A percentile compares a stretch with the other conserved stretches of the same genome.
These are phyloP conservation scores for Tenthredo amoena DNA, from an alignment of 2,888 invertebrate genomes.

Conservation along the genomic window DNA sequence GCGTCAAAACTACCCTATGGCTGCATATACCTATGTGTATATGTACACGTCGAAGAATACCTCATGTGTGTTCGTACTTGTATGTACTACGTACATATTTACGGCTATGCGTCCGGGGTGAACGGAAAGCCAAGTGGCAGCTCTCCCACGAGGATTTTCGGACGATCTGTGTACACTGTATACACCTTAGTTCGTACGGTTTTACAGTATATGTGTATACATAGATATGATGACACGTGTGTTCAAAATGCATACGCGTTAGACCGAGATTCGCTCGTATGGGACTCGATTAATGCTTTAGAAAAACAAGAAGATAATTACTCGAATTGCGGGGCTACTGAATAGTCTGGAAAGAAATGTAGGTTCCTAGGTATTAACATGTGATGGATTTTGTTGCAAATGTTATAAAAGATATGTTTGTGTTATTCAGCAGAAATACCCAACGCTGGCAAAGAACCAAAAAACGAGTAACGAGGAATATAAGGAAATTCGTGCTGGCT, in stretches of 20 bases:
- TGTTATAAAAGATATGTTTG: neutral
- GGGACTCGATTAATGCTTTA: neutral
- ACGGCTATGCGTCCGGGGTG: constrained; percentile 52
- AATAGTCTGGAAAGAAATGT: neutral
- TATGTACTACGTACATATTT: neutral
- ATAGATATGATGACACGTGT: neutral
- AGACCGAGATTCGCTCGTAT: constrained; percentile 12
- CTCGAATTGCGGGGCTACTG: neutral
- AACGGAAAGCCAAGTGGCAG: constrained; percentile 74
- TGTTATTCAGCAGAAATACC: neutral
- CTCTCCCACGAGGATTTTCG: constrained; percentile 77
- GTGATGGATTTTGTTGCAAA: too few species aligned
- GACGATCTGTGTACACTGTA: constrained; percentile 39
- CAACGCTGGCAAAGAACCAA: neutral
- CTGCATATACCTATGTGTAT: neutral
- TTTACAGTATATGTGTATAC: neutral
- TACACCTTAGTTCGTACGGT: neutral
- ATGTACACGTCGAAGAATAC: neutral
- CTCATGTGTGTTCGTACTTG: neutral
- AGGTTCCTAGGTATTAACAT: neutral
- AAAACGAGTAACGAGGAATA: neutral
- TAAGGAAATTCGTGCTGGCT: neutral
- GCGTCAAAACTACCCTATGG: neutral
- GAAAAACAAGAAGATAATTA: neutral
- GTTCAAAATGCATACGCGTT: constrained; percentile 22